Evolutionary conservation across 1,140 invertebrate genomes (phyloP).

Genomic region (Temnothorax longispinosus): DNA sequence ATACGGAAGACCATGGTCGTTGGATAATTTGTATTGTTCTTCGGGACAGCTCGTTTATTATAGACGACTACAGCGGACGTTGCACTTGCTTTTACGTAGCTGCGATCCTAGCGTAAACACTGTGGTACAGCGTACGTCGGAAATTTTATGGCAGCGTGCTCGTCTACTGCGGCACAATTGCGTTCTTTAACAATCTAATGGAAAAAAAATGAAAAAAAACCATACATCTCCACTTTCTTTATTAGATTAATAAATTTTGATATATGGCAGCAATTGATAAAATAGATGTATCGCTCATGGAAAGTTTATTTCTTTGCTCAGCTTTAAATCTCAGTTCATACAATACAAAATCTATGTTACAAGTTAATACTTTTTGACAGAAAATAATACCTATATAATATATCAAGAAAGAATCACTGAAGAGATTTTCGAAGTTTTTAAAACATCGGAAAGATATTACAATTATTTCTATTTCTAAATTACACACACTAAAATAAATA

Average conservation of each 20-base stretch:
- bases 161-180: not conserved
- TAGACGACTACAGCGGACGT: constrained; percentile 33
- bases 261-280: not conserved
- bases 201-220: constrained; percentile 19
- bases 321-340: constrained; percentile 3
- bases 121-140: not conserved
- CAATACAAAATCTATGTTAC: not conserved
- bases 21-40: constrained; percentile 60
- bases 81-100: constrained; percentile 27
- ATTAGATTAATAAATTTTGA: not conserved
- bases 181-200: constrained; percentile 8
- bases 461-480: not conserved
- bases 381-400: not conserved
- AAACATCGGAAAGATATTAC: not conserved
- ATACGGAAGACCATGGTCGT: constrained; percentile 54
- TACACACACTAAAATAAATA: not conserved
- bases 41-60: constrained; percentile 52
- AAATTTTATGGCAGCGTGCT: constrained; percentile 30
- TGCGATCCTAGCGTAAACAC: constrained; percentile 19
- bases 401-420: not conserved
- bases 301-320: constrained; percentile 7
- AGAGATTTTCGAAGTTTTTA: not conserved
- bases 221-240: not conserved
- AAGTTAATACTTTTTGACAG: not conserved
- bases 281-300: not conserved